Percentiles rank a stretch among this genome's conserved stretches.
These are phyloP conservation scores for Apamea sordens DNA, from an alignment of 2,888 invertebrate species.

Conservation along the genomic window DNA sequence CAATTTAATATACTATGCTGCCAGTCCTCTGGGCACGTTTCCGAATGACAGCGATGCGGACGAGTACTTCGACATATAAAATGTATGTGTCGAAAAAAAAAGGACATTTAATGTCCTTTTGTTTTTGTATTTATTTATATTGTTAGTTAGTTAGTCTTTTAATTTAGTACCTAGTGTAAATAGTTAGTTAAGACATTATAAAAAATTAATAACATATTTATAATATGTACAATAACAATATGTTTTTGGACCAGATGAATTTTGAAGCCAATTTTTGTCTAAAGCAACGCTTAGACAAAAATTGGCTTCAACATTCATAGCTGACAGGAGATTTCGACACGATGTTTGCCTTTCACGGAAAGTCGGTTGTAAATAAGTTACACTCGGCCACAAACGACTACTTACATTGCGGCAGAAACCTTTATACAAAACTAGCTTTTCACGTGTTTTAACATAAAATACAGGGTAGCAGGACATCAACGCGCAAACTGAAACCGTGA, in stretches of 20 bases:
- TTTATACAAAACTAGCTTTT: background rate
- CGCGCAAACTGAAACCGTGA: too few relatives aligned
- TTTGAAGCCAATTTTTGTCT: too few relatives aligned
- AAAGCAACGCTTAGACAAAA: background rate
- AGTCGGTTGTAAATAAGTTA: slow-evolving; percentile 38
- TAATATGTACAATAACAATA: background rate
- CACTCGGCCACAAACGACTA: background rate
- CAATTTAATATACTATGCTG: background rate
- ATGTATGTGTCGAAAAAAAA: too few relatives aligned
- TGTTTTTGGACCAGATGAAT: background rate
- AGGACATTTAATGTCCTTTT: background rate
- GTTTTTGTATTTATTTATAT: too few relatives aligned
- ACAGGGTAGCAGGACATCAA: too few relatives aligned
- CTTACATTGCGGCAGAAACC: background rate
- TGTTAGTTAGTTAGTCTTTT: background rate
- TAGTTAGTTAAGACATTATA: background rate
- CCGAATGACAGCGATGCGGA: background rate
- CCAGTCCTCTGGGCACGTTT: background rate
- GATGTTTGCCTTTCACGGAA: slow-evolving; percentile 30
- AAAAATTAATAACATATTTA: too few relatives aligned
- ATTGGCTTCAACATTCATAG: slow-evolving; percentile 37
- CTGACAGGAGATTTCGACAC: slow-evolving; percentile 36
- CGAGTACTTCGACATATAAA: background rate
- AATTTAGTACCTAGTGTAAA: too few relatives aligned
- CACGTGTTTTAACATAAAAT: background rate